Base-by-base conservation (phyloP, 2,797 vertebrate genomes). In the Furcifer pardalis region DNA sequence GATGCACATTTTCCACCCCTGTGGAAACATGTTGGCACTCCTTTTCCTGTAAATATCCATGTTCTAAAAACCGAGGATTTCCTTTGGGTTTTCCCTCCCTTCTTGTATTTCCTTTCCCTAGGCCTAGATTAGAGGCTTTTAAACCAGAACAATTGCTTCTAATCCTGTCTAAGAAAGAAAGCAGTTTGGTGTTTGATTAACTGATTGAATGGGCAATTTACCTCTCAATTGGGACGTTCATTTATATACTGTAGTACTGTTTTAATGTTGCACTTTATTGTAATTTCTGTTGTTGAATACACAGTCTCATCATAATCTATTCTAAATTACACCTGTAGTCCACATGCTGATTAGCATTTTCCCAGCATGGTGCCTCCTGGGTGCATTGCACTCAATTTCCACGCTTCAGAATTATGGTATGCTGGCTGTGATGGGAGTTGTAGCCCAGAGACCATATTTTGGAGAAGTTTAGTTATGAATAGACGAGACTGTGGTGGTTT, bases 1-100 rank as follows among this genome's bases (percentile, higher is more conserved):
- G 42, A 83, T 74, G 4, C 82, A 82, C 0, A 7, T 35, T 56
- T 87, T 10, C 17, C 52, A 42, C 1, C 82, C 81, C n/a, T 5
- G 12, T 76, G 19, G n/a, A 0, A 72, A 81, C 77, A 44, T 72
- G 59, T 82, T 88, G 79, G 7, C 13, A n/a, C 86, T 76, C 3
- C 32, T 56, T 66, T 85, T 88, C 63, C 88, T 5, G 79, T 71
- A 71, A 72, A 73, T 68, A 69, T 90, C 42, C 71, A 75, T 79
- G 37, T 56, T 84, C 78, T 72, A 42, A 84, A 42, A 84, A 60
- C n/a, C 13, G 12, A 77, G n/a, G 63, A 42, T 90, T 89, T 77
- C 60, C 69, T 40, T 32, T 42, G 74, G 1, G 27, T 66, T 25
- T 81, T 10, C 27, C 75, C 30, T 84, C 27, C 40, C 7, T 37